Base-by-base conservation (phyloP, 2,888 invertebrate species). In the Phyllotreta striolata region DNA sequence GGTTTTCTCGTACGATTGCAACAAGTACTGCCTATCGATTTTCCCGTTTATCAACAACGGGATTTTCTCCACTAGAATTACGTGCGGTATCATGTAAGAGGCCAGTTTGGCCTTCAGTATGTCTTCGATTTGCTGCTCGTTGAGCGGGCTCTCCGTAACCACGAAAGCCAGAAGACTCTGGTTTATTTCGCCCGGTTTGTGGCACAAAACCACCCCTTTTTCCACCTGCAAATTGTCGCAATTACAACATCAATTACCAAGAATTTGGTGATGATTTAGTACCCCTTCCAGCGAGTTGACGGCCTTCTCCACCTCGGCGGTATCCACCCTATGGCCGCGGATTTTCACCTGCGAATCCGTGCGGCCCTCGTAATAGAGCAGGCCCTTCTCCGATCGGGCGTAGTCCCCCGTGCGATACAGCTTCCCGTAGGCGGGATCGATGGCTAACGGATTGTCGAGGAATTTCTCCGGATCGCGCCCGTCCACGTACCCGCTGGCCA, bases 331-430 rank as follows among this genome's bases (percentile, higher is more conserved):
- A 76, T 95, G 92, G 0, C 96, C 96, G 46, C 94, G 84, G 58
- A 94, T 89, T 84, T 94, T 96, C 1, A 82, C 86, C 79, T 95
- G 95, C 0, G 93, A 91, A 80, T 95, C 94, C 0, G 90, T 91
- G 35, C 95, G 86, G 0, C 95, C 95, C 72, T 94, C 92, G 76
- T 88, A 94, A 62, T 89, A 81, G 24, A 95, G 80, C 6, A 85
- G 72, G 6, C 86, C 85, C 70, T 91, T 89, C 55, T 87, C 83
- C 0, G 93, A 82, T 9, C 87, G 85, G 0, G 91, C 95, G 73
- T 88, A 94, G 79, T 95, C 95, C 0, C 95, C 95, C 0, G 95
- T 95, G 59, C 90, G 88, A 81, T 92, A 95, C 0, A 95, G 83
- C 24, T 87, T 88, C 0, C 88, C 84, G 74, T 88, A 91, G 67